Percentiles rank a stretch among this genome's conserved stretches.
These are phyloP conservation scores for Pseudochirops cupreus DNA, from an alignment of 2,797 vertebrate genomes.

Conservation along the genomic window DNA sequence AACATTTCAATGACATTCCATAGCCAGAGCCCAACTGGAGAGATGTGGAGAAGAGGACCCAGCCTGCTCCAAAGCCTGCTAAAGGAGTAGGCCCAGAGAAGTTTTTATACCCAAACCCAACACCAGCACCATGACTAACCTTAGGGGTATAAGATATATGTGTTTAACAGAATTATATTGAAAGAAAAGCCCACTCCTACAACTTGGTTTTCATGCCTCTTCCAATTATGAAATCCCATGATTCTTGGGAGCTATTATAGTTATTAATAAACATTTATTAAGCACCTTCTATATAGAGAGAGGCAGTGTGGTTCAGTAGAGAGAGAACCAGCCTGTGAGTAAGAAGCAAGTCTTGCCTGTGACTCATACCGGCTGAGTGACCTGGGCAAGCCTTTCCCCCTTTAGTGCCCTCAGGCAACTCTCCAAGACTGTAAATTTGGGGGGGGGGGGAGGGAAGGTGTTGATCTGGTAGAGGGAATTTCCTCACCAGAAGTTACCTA, in stretches of 20 bases:
- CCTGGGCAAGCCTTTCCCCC: not conserved
- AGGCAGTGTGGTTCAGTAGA: not conserved
- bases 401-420: not conserved
- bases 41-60: not conserved
- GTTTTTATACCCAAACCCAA: not conserved
- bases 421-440: not conserved
- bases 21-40: not conserved
- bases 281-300: not conserved
- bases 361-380: not conserved
- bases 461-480: not conserved
- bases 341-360: not conserved
- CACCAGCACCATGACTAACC: not conserved
- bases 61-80: not conserved
- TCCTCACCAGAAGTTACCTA: not conserved
- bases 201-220: not conserved
- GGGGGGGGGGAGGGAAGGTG: not conserved
- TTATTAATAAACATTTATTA: not conserved
- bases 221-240: not conserved
- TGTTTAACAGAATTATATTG: not conserved
- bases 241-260: not conserved
- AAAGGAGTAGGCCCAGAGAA: not conserved
- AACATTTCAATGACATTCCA: not conserved
- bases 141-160: not conserved
- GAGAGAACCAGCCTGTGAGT: not conserved
- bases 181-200: not conserved